Conservation (phyloP, 1,140 invertebrate genomes). For the Phocides pigmalion region DNA sequence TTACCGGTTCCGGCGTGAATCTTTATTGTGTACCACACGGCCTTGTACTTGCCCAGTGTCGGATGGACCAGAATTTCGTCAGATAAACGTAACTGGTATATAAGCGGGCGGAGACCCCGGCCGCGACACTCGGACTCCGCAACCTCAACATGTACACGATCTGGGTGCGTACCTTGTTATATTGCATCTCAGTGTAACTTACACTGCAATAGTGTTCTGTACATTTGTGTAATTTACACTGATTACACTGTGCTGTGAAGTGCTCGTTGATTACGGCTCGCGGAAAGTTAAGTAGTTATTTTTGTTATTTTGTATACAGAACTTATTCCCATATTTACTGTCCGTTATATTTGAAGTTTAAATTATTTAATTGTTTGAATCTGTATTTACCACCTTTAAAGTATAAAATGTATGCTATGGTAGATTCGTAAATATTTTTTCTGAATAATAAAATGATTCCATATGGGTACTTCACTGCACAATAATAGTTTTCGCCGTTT, state of each 20-base stretch:
- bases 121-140: constrained; percentile 39
- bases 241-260: background rate
- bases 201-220: background rate
- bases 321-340: background rate
- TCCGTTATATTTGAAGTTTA: background rate
- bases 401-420: too few species aligned
- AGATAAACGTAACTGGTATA: constrained; percentile 43
- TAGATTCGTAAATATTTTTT: too few species aligned
- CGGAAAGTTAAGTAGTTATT: background rate
- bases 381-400: too few species aligned
- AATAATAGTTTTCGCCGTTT: background rate
- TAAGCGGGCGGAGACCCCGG: constrained; percentile 38
- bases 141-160: constrained; percentile 41
- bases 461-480: background rate
- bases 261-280: background rate
- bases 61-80: constrained; percentile 28
- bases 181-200: constrained; percentile 4
- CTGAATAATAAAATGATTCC: background rate
- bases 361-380: too few species aligned
- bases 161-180: constrained; percentile 45
- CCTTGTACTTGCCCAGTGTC: constrained; percentile 50
- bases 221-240: background rate
- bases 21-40: constrained; percentile 22
- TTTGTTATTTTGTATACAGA: background rate
- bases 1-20: constrained; percentile 43